phyloP scores from a whole-genome alignment of 2,113 vertebrate species.

The Peromyscus maniculatus region DNA sequence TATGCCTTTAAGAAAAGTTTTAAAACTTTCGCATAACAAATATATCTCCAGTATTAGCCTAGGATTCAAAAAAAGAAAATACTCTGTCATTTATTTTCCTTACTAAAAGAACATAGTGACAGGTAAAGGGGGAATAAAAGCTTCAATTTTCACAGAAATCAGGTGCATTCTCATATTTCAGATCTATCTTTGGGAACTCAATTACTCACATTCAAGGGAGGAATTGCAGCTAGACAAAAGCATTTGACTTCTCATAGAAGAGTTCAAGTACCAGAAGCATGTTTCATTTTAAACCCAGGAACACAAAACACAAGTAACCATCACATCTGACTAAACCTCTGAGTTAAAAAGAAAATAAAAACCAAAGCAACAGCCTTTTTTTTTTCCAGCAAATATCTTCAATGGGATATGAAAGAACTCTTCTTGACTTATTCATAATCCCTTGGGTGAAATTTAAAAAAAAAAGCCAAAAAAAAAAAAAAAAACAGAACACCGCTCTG shows the following conservation, averaged over 20 bases:
- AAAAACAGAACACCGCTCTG: background rate
- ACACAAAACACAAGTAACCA: slow-evolving; percentile 38
- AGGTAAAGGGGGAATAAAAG: slow-evolving; percentile 50
- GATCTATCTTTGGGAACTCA: slow-evolving; percentile 28
- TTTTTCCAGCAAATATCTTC: slow-evolving; percentile 52
- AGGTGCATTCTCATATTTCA: slow-evolving; percentile 54
- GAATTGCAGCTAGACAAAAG: slow-evolving; percentile 41
- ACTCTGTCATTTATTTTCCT: slow-evolving; percentile 3
- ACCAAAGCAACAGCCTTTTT: background rate
- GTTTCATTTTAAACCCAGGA: slow-evolving; percentile 44
- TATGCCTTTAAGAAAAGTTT: slow-evolving; percentile 62
- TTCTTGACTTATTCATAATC: slow-evolving; percentile 17
- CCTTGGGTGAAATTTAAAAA: background rate
- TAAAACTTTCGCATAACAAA: slow-evolving; percentile 45
- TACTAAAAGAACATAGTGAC: slow-evolving; percentile 21
- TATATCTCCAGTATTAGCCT: background rate
- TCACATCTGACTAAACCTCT: slow-evolving; percentile 11
- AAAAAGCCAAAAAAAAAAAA: background rate
- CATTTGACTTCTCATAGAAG: slow-evolving; percentile 21
- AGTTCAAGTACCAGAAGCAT: slow-evolving; percentile 66
- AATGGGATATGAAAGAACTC: slow-evolving; percentile 9
- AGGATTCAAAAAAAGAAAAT: background rate
- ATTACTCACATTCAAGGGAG: background rate
- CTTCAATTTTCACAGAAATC: slow-evolving; percentile 44
- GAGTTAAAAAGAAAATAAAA: slow-evolving; percentile 62